These are phyloP conservation scores for Nannoperca obscura DNA, from an alignment of 2,797 vertebrate species.

Conservation along the genomic window DNA sequence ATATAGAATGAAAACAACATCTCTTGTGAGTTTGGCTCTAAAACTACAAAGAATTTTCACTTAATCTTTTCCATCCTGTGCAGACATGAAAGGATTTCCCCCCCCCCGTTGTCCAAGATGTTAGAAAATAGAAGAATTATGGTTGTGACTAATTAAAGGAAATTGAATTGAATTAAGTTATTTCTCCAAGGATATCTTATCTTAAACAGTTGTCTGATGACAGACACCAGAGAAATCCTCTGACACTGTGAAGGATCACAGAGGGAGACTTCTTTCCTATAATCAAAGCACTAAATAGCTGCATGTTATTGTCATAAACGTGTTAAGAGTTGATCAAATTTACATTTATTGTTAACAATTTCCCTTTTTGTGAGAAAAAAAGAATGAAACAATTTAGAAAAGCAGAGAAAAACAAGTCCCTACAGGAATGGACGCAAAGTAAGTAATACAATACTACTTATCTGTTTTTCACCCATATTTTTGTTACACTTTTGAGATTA, in stretches of 20 bases:
- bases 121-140: conserved; percentile 76
- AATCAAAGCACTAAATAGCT: conserved; percentile 67
- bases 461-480: neutral
- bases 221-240: conserved; percentile 73
- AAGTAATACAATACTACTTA: neutral
- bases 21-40: conserved; percentile 65
- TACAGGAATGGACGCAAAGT: conserved; percentile 11
- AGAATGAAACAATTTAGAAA: neutral
- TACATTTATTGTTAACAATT: conserved; percentile 54
- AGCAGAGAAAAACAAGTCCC: conserved; percentile 22
- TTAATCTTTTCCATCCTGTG: conserved; percentile 65
- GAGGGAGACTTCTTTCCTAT: conserved; percentile 51
- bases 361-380: conserved; percentile 2
- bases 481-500: conserved; percentile 1
- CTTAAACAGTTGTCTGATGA: conserved; percentile 74
- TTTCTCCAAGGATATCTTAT: conserved; percentile 78
- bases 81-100: conserved; percentile 68
- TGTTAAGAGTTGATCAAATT: conserved; percentile 54
- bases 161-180: conserved; percentile 76
- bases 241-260: conserved; percentile 66
- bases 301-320: conserved; percentile 56
- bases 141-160: conserved; percentile 82
- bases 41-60: conserved; percentile 65
- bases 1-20: conserved; percentile 69
- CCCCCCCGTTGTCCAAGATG: conserved; percentile 54